A percentile compares a stretch with the other conserved stretches of the same genome.
Evolutionary conservation across 2,113 vertebrate species (phyloP).

Genomic region (Lipotes vexillifer): DNA sequence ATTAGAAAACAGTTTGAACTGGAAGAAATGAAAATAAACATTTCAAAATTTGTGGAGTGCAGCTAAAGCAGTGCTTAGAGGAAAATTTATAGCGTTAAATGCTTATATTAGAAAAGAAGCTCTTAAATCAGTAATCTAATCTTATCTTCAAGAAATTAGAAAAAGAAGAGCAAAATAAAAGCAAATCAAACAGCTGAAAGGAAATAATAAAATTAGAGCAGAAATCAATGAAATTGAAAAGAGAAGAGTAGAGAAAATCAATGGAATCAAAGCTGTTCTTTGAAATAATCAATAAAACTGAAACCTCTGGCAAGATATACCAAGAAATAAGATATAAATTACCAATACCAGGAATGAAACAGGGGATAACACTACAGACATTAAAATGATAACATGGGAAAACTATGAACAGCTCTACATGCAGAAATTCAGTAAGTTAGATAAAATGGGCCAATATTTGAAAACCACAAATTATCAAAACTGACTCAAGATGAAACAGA

Average conservation of each 20-base stretch:
- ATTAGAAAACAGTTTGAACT: not conserved
- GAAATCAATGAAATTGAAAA: not conserved
- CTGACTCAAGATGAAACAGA: not conserved
- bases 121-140: not conserved
- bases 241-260: not conserved
- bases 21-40: not conserved
- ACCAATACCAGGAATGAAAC: not conserved
- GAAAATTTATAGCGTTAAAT: not conserved
- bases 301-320: not conserved
- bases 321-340: not conserved
- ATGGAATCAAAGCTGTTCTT: not conserved
- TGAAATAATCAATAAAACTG: not conserved
- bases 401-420: not conserved
- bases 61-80: not conserved
- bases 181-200: not conserved
- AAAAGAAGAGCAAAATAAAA: not conserved
- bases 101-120: not conserved
- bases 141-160: not conserved
- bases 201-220: not conserved
- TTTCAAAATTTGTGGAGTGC: not conserved
- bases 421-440: not conserved
- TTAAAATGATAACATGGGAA: not conserved
- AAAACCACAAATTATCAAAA: not conserved
- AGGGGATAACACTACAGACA: not conserved
- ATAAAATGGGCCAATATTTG: not conserved